phyloP scores from a whole-genome alignment of 2,888 invertebrate species.

The Fabriciana adippe region DNA sequence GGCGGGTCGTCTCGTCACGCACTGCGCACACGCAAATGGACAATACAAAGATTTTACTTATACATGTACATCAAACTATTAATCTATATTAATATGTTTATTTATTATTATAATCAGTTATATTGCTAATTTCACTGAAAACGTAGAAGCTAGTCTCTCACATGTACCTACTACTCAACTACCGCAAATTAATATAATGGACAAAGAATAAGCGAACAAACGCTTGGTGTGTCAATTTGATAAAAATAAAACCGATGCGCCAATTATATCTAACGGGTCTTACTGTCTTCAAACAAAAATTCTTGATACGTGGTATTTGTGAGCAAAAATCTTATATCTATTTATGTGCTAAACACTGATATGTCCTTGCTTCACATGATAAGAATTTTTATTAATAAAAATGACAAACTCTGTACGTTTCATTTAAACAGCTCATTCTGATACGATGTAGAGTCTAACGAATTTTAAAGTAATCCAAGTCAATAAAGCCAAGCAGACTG shows the following conservation, averaged over 20 bases:
- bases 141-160: neutral
- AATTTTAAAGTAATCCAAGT: neutral
- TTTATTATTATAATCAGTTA: neutral
- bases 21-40: slow-evolving; percentile 46
- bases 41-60: slow-evolving; percentile 25
- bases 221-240: slow-evolving; percentile 24
- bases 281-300: slow-evolving; percentile 24
- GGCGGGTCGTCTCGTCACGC: slow-evolving; percentile 61
- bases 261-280: slow-evolving; percentile 26
- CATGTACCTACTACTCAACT: slow-evolving; percentile 1
- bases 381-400: slow-evolving; percentile 65
- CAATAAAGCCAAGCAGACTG: neutral
- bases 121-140: neutral
- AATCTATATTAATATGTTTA: neutral
- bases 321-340: slow-evolving; percentile 42
- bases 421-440: neutral
- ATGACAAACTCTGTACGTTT: slow-evolving; percentile 31
- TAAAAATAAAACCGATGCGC: slow-evolving; percentile 34
- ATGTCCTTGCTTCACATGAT: slow-evolving; percentile 67
- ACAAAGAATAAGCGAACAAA: slow-evolving; percentile 11
- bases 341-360: slow-evolving; percentile 54
- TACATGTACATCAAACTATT: neutral
- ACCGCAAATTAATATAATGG: neutral
- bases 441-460: neutral
- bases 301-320: slow-evolving; percentile 24